These are phyloP conservation scores for Magallana ariakensis DNA, from an alignment of 1,140 invertebrate genomes.

Conservation along the genomic window DNA sequence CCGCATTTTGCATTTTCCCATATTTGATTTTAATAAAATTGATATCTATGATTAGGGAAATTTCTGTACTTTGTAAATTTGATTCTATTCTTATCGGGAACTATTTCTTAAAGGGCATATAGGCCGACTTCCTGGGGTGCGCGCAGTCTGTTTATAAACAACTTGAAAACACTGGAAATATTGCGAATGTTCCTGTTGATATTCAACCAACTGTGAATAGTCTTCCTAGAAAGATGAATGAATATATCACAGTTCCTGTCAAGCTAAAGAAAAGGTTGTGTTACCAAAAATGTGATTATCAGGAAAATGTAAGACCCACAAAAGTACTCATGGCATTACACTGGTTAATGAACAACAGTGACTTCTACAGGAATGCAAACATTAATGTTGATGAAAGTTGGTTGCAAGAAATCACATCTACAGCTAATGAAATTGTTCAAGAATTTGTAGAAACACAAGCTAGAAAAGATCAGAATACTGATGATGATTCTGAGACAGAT, in stretches of 20 bases:
- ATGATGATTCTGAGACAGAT: background rate
- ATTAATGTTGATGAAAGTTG: conserved; percentile 38
- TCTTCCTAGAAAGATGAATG: conserved; percentile 50
- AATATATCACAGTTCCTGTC: conserved; percentile 48
- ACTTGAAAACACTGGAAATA: no score
- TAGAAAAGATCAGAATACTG: background rate
- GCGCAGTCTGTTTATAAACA: no score
- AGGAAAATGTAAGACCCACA: conserved; percentile 53
- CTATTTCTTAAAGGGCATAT: no score
- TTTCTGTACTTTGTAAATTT: no score
- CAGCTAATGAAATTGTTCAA: background rate
- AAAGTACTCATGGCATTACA: conserved; percentile 33
- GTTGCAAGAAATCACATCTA: conserved; percentile 17
- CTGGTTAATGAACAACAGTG: conserved; percentile 45
- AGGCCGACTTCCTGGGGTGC: no score
- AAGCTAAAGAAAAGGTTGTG: conserved; percentile 53
- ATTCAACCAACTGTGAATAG: conserved; percentile 50
- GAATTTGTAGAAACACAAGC: conserved; percentile 1
- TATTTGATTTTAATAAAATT: no score
- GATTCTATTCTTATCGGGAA: no score
- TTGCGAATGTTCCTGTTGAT: conserved; percentile 40
- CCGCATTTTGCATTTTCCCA: no score
- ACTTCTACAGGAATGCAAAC: conserved; percentile 45
- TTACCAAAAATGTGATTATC: conserved; percentile 40
- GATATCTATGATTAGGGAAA: no score